phyloP scores from a whole-genome alignment of 2,113 vertebrate species.

The Sus scrofa region T2T-Sscrofa CM000822.6:47102001-47102500 shows the following conservation, averaged over 20 bases:
- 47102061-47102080: not conserved
- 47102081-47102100: not conserved
- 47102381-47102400: not conserved
- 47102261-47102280: not conserved
- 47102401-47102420: not conserved
- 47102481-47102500: not conserved
- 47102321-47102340: not conserved
- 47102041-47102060: not conserved
- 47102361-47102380: not conserved
- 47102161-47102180: not conserved
- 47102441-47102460: not conserved
- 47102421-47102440: not conserved
- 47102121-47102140: not conserved
- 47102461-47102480: not conserved
- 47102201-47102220: not conserved
- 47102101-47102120: not conserved
- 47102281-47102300: not conserved
- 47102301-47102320: not conserved
- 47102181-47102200: not conserved
- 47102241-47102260: not conserved
- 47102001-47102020: not conserved
- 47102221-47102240: not conserved
- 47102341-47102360: not conserved
- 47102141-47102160: conserved; percentile 21
- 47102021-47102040: not conserved